A percentile compares a stretch with the other conserved stretches of the same genome.
These are phyloP conservation scores for Mythimna impura DNA, from an alignment of 2,888 invertebrate genomes.

Conservation along the genomic window DNA sequence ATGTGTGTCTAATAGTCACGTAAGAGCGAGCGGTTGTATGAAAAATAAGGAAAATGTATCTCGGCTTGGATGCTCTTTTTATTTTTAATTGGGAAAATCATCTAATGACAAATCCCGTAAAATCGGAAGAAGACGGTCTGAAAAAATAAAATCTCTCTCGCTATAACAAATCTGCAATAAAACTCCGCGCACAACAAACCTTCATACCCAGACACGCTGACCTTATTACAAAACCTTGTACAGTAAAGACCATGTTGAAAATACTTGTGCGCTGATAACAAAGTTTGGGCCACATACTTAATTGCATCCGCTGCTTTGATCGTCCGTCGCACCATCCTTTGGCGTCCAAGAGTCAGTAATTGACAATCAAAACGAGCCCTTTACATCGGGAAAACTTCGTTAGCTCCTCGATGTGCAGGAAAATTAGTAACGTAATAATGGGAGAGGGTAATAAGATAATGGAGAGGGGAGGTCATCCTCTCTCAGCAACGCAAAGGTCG, in stretches of 20 bases:
- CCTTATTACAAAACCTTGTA: constrained; percentile 14
- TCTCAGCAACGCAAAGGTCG: constrained; percentile 68
- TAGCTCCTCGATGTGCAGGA: constrained; percentile 86
- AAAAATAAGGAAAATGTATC: too few relatives aligned
- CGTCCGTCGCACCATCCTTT: constrained; percentile 74
- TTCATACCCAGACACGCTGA: constrained; percentile 11
- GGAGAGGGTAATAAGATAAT: constrained; percentile 87
- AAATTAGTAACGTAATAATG: constrained; percentile 89
- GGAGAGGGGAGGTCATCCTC: constrained; percentile 84
- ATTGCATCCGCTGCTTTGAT: constrained; percentile 86
- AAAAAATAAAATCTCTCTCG: too few relatives aligned
- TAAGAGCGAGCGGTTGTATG: too few relatives aligned
- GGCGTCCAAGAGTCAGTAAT: constrained; percentile 85
- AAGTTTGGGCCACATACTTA: constrained; percentile 81
- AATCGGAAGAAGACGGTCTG: too few relatives aligned
- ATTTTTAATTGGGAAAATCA: too few relatives aligned
- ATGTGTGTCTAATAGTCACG: too few relatives aligned
- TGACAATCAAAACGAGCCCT: constrained; percentile 89
- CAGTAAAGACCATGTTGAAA: constrained; percentile 27
- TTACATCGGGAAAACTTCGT: constrained; percentile 86
- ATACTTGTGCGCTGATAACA: constrained; percentile 56
- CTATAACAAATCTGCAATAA: too few relatives aligned
- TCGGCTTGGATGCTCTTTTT: too few relatives aligned
- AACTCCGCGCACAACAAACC: constrained; percentile 39
- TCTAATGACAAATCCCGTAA: too few relatives aligned